phyloP scores from a whole-genome alignment of 2,113 vertebrate species.

The Parus major region DNA sequence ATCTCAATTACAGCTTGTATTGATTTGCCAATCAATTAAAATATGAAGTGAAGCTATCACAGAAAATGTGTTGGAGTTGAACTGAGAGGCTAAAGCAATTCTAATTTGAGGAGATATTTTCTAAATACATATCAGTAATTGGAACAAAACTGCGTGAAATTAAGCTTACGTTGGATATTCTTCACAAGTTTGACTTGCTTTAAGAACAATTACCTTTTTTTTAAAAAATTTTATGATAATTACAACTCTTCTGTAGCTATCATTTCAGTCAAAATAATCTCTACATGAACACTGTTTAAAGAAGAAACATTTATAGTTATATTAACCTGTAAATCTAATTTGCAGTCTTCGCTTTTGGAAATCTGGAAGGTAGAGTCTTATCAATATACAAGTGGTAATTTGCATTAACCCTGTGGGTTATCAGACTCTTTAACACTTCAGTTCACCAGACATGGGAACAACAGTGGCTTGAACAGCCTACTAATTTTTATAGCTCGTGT shows the following conservation, averaged over 20 bases:
- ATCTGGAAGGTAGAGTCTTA: neutral
- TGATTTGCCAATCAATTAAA: conserved; percentile 40
- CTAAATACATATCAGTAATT: conserved; percentile 1
- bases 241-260: neutral
- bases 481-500: neutral
- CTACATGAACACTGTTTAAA: neutral
- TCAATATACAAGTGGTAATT: neutral
- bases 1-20: neutral
- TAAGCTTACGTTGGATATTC: neutral
- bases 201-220: neutral
- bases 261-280: neutral
- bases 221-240: neutral
- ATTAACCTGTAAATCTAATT: neutral
- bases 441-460: neutral
- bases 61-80: neutral
- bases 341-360: neutral
- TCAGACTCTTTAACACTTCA: neutral
- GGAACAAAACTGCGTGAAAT: conserved; percentile 9
- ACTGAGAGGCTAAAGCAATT: neutral
- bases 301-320: neutral
- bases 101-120: conserved; percentile 1
- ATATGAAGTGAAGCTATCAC: neutral
- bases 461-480: neutral
- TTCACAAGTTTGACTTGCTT: neutral
- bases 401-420: neutral